phyloP scores from a whole-genome alignment of 2,113 vertebrate genomes.

The Hydrolagus affinis region DNA sequence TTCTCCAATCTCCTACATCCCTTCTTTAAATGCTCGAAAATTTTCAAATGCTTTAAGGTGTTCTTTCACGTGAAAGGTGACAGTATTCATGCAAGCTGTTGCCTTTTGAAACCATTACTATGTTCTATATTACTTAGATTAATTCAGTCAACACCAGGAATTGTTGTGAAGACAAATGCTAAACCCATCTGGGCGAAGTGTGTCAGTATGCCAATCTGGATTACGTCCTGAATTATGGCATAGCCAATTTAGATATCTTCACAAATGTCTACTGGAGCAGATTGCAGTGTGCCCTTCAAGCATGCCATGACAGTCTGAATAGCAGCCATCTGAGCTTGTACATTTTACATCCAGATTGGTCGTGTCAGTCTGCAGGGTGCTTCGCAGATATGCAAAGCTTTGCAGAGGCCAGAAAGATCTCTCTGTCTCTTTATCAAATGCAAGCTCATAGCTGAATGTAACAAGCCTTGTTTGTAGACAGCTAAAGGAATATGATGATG shows the following conservation, averaged over 20 bases:
- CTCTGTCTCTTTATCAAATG: neutral
- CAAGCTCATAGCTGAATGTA: neutral
- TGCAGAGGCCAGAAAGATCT: neutral
- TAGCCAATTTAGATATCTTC: neutral
- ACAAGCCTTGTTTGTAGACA: constrained; percentile 1
- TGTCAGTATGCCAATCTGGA: neutral
- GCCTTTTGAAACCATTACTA: too few relatives aligned
- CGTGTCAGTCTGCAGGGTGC: neutral
- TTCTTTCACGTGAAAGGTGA: too few relatives aligned
- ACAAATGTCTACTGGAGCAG: neutral
- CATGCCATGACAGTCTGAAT: neutral
- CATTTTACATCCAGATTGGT: neutral
- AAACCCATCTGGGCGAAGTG: neutral
- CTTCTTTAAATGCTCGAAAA: too few relatives aligned
- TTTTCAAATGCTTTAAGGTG: too few relatives aligned
- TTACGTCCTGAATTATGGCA: neutral
- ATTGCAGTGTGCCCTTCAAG: neutral
- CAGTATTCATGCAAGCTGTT: too few relatives aligned
- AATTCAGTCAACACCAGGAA: neutral
- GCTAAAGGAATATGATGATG: constrained; percentile 16
- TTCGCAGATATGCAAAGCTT: neutral
- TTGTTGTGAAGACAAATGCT: neutral
- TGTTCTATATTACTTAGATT: too few relatives aligned
- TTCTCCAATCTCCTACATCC: too few relatives aligned
- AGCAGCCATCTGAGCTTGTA: neutral